Conservation (phyloP, 2,797 vertebrate species). For the Mus caroli region DNA sequence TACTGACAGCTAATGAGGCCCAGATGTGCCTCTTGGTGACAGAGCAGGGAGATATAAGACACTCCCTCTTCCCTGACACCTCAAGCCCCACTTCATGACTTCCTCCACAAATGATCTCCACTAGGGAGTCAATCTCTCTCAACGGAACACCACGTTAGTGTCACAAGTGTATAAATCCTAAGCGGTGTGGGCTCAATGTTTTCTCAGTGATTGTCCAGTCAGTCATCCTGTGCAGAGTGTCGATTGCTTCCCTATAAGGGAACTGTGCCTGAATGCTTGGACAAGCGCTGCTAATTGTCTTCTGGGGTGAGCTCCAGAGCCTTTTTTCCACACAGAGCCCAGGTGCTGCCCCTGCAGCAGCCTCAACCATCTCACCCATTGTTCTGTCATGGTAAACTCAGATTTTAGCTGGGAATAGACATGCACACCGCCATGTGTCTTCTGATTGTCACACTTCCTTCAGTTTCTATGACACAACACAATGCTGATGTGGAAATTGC, state of each 20-base stretch:
- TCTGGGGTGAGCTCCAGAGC: constrained; percentile 33
- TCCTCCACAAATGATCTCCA: constrained; percentile 75
- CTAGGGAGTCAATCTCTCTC: constrained; percentile 70
- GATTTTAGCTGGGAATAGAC: constrained; percentile 18
- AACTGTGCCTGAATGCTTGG: constrained; percentile 34
- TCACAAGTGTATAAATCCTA: constrained; percentile 80
- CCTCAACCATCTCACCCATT: constrained; percentile 52
- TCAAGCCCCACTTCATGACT: constrained; percentile 72
- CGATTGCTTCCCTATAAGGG: constrained; percentile 60
- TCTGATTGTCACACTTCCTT: constrained; percentile 29
- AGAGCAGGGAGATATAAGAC: constrained; percentile 74
- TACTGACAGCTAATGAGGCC: constrained; percentile 65
- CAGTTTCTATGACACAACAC: constrained; percentile 4
- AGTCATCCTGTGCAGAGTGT: constrained; percentile 57
- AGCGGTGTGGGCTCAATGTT: constrained; percentile 74
- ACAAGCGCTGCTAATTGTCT: constrained; percentile 51
- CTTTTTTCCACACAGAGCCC: not conserved
- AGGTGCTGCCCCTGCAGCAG: not conserved
- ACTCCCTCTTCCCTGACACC: constrained; percentile 75
- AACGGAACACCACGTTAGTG: constrained; percentile 74
- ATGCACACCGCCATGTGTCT: not conserved
- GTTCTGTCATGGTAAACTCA: constrained; percentile 2
- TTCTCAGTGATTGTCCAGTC: constrained; percentile 77
- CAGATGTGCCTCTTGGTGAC: not conserved
- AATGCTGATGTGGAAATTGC: constrained; percentile 38